These are phyloP conservation scores for Daphoenositta chrysoptera DNA, from an alignment of 2,113 vertebrate species.

Conservation along the genomic window DNA sequence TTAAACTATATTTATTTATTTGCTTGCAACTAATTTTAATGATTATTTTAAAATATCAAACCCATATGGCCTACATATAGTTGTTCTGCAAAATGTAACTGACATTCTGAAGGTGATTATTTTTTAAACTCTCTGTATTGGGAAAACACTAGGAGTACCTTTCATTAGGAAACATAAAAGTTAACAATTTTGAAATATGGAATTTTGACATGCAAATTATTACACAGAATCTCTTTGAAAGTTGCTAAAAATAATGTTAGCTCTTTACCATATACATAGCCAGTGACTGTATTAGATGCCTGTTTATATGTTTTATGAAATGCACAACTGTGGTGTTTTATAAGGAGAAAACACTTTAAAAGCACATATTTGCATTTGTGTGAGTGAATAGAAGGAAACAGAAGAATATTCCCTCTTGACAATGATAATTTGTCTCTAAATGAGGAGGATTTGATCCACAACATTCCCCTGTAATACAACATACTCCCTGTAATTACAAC, in stretches of 20 bases:
- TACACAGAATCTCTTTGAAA: background rate
- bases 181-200: background rate
- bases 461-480: too few relatives aligned
- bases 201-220: background rate
- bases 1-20: background rate
- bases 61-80: background rate
- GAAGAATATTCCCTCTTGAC: background rate
- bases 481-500: background rate
- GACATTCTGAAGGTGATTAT: background rate
- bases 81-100: background rate
- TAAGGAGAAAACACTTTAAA: background rate
- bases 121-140: background rate
- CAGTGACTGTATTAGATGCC: background rate
- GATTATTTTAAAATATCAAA: background rate
- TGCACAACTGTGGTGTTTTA: background rate
- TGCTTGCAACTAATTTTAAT: background rate
- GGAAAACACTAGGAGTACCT: background rate
- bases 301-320: background rate
- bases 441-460: background rate
- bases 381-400: background rate
- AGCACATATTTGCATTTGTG: background rate
- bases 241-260: background rate
- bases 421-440: background rate
- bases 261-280: background rate
- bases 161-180: background rate